Conservation (phyloP, 1,140 invertebrate genomes). For the Rhagoletis zephyria region DNA sequence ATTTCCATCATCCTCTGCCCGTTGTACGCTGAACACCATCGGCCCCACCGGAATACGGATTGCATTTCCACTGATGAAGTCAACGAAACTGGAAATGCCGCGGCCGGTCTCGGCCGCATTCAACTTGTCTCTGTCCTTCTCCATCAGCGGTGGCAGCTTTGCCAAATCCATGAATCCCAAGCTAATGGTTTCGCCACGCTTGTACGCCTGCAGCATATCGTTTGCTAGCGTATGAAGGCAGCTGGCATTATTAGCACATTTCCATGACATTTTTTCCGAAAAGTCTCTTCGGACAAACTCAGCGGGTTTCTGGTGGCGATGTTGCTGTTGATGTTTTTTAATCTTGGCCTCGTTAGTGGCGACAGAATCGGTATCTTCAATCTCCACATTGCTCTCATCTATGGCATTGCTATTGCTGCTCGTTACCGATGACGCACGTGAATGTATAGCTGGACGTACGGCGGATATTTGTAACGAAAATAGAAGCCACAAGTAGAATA, state of each 20-base stretch:
- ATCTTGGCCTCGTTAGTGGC: not conserved
- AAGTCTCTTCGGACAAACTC: conserved; percentile 65
- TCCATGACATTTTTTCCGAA: conserved; percentile 69
- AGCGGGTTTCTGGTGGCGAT: conserved; percentile 54
- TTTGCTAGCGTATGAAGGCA: conserved; percentile 66
- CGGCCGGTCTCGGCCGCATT: conserved; percentile 59
- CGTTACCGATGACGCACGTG: not conserved
- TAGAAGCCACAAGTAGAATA: not conserved
- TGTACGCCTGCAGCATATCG: conserved; percentile 66
- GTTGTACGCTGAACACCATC: conserved; percentile 72
- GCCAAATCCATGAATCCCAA: conserved; percentile 70
- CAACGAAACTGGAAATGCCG: conserved; percentile 65
- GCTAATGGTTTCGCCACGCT: conserved; percentile 67
- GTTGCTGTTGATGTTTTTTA: conserved; percentile 9
- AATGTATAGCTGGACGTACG: not conserved
- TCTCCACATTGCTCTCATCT: not conserved
- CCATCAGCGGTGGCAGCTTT: conserved; percentile 61
- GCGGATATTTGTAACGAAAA: conserved; percentile 3
- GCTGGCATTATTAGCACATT: conserved; percentile 72
- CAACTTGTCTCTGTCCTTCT: conserved; percentile 43
- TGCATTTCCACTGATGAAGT: conserved; percentile 71
- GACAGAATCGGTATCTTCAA: not conserved
- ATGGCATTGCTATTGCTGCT: conserved; percentile 24
- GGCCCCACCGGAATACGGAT: conserved; percentile 69
- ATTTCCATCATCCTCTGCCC: conserved; percentile 70